A percentile compares a stretch with the other conserved stretches of the same genome.
phyloP scores from a whole-genome alignment of 2,888 invertebrate species.

The Apodemia mormo region DNA sequence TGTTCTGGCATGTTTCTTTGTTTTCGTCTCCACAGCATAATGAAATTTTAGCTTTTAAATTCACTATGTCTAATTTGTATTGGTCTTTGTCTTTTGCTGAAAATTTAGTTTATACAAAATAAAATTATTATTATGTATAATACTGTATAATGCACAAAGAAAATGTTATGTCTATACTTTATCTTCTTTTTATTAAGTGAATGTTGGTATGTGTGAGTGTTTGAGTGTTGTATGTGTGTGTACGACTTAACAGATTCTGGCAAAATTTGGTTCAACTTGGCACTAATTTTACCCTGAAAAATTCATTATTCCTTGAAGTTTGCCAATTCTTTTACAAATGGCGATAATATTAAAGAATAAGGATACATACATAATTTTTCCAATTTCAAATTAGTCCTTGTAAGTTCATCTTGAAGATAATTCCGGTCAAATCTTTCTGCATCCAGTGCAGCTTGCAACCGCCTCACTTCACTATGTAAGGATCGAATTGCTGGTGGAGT shows the following conservation, averaged over 20 bases:
- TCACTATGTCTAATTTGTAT: slow-evolving; percentile 61
- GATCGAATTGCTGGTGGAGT: slow-evolving; percentile 69
- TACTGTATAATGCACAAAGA: too few species aligned
- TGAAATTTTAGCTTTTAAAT: slow-evolving; percentile 64
- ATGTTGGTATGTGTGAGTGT: too few species aligned
- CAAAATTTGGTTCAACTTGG: too few species aligned
- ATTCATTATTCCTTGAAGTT: too few species aligned
- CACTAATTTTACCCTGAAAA: too few species aligned
- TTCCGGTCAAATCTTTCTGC: slow-evolving; percentile 83
- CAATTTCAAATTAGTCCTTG: slow-evolving; percentile 74
- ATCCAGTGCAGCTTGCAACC: slow-evolving; percentile 81
- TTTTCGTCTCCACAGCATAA: slow-evolving; percentile 57
- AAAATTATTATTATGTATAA: too few species aligned
- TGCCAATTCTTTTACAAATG: neutral
- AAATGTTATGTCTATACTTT: slow-evolving; percentile 1
- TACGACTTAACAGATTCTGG: too few species aligned
- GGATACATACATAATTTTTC: slow-evolving; percentile 74
- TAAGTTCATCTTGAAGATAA: slow-evolving; percentile 83
- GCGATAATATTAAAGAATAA: neutral
- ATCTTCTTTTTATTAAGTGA: too few species aligned
- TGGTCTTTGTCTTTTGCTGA: slow-evolving; percentile 70
- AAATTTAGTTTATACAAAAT: slow-evolving; percentile 28
- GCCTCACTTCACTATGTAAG: slow-evolving; percentile 71
- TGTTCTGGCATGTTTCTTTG: slow-evolving; percentile 43
- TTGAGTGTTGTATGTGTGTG: too few species aligned